Base-by-base conservation (phyloP, 2,888 invertebrate genomes). In the Opisthograptis luteolata region DNA sequence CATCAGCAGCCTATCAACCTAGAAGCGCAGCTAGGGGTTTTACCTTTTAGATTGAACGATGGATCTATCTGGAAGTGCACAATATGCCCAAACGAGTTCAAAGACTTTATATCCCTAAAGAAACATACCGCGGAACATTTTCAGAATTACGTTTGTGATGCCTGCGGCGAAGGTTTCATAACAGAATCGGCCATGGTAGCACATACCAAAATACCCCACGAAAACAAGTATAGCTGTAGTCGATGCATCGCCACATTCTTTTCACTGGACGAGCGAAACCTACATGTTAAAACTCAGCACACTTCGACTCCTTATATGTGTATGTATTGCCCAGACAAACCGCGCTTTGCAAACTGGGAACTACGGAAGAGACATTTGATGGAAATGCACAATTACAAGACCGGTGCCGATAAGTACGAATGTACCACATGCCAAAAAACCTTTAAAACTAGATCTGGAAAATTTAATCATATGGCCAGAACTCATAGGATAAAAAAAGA, bases 131-230 rank as follows among this genome's bases (percentile, higher is more conserved):
- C 82, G 0, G 81, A 81, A 53, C 90, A 90, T 61, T 90, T 86
- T 36, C 86, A 88, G 54, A 90, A 90, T 48, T 89, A 87, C 47
- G 90, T 90, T 5, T 90, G 90, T 50, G 88, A 89, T 54, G 83
- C 87, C 0, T 90, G 90, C 40, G 90, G 90, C 0, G 87, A 87
- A 60, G 90, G 90, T 0, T 89, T 89, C 47, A 87, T 90, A 3
- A 90, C 90, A 0, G 87, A 88, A 59, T 85, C 85, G 0, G 85
- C 86, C 0, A 86, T 90, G 82, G 75, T 87, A 31, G 84, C 87
- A 3, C 90, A 90, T 44, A 84, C 84, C 0, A 90, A 85, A 62
- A 76, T 87, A 62, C 89, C 89, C 0, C 89, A 89, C 40, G 88
- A 87, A 55, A 87, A 89, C 19, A 89, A 84, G 52, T 90, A 87